Base-by-base conservation (phyloP, 2,888 invertebrate species). In the Seira ritae region DNA sequence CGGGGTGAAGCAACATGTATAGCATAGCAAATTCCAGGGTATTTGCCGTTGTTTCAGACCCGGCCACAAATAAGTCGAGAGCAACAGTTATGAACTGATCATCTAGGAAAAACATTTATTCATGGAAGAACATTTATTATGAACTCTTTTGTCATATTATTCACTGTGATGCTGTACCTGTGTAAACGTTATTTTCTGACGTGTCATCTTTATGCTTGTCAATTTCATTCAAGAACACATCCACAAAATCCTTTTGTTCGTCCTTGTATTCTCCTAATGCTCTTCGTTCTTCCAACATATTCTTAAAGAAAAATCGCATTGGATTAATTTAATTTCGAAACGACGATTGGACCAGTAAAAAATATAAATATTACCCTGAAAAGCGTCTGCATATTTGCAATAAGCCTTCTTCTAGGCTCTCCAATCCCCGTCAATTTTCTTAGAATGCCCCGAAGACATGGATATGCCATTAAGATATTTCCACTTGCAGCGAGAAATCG, bases 1-100 rank as follows among this genome's bases (percentile, higher is more conserved):
- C 84, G 1, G 89, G 89, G 84, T 89, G 78, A 1, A 87, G 79
- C 6, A 89, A 84, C 87, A 90, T 88, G 46, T 88, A 89, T 42
- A 90, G 70, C 24, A 90, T 75, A 1, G 88, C 87, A 73, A 88
- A 89, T 37, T 88, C 86, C 8, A 89, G 69, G 0, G 86, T 74
- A 60, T 88, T 88, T 1, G 86, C 81, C 1, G 89, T 89, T 15
- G 89, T 89, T 74, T 89, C 89, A 2, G 85, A 80, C 1, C 81
- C 87, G 22, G 86, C 87, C 10, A 80, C 80, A 60, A 87, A 87
- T n/a, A 87, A 46, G 50, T 87, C 87, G 46, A 85, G 20, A 1
- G 71, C 71, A 37, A 86, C 78, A 0, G 84, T 81, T 0, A 85
- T 69, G 80, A 87, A 85, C 42, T 87, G 86, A 50, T 87, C 75